Evolutionary conservation across 2,797 vertebrate genomes (phyloP), one percentile per base, ranked within the genome.

Genomic region (Percopsis omiscomaycus): DNA sequence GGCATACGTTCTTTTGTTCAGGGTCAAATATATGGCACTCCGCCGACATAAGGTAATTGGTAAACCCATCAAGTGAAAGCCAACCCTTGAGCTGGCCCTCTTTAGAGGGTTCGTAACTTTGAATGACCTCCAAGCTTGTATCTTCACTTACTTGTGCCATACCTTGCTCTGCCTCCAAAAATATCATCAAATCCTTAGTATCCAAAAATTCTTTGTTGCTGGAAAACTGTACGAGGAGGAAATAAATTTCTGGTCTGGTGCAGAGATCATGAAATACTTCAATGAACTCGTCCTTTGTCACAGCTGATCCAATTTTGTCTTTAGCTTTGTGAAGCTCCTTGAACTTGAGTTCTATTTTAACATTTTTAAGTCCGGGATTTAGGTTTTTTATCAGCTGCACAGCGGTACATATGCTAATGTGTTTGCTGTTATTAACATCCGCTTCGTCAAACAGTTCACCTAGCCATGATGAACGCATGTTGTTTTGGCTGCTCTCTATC

Each of bases 131-230:
- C 73, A 97, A 89, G 79, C 98, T 98, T 79, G 94, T 95, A 83
- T 98, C 94, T 85, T 99, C 98, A 4, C 94, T 98, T 70, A 98
- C 94, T 28, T 98, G 94, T 56, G 95, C 95, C 93, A 98, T 95
- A 69, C 98, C 98, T 85, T 99, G 98, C 74, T 99, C 98, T 32
- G 98, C 98, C 86, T 99, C 98, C 69, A 99, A 90, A 91, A 99
- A 99, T 90, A 98, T 99, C 96, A 97, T 97, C 66, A 99, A 93
- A 85, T 99, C 98, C 93, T 98, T 99, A 61, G 93, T 94, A 80
- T 99, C 96, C 51, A 99, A 89, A 85, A 95, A 98, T 83, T 99
- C 98, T 87, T 99, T 99, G 95, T 98, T 99, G 91, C 98, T 99
- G 63, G 98, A 99, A 91, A 99, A 99, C 89, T 98, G 98, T 87